Percentiles rank a stretch among this genome's conserved stretches.
Conservation (phyloP, 2,888 invertebrate genomes). For the Andrena flavipes region DNA sequence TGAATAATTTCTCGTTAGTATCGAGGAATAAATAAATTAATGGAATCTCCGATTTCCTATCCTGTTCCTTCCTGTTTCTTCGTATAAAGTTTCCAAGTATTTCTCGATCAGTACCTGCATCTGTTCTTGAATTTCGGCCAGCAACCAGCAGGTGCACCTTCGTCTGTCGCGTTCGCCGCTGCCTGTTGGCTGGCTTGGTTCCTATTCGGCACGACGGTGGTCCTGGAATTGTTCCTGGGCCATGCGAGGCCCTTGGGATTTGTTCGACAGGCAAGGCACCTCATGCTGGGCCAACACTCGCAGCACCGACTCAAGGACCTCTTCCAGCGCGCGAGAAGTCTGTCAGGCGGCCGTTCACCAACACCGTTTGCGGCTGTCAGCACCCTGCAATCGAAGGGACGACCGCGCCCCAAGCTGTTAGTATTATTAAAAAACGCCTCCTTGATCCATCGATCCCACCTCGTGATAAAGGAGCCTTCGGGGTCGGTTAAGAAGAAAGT, state of each 20-base stretch:
- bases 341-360: constrained; percentile 62
- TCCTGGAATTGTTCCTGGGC: constrained; percentile 72
- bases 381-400: constrained; percentile 68
- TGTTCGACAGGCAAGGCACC: constrained; percentile 80
- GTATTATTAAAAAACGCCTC: constrained; percentile 56
- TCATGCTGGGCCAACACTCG: constrained; percentile 78
- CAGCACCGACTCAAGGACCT: constrained; percentile 70
- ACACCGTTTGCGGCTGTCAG: constrained; percentile 70
- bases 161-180: background rate
- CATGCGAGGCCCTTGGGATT: constrained; percentile 78
- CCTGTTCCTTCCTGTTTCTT: too few species aligned
- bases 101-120: constrained; percentile 77
- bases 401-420: constrained; percentile 50
- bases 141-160: constrained; percentile 63
- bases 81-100: background rate
- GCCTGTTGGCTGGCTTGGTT: constrained; percentile 29
- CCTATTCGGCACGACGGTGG: constrained; percentile 15
- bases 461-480: constrained; percentile 45
- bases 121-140: constrained; percentile 79
- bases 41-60: too few species aligned
- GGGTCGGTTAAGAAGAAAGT: constrained; percentile 35
- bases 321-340: constrained; percentile 72
- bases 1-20: too few species aligned
- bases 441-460: constrained; percentile 37
- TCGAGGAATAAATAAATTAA: background rate